phyloP scores from a whole-genome alignment of 2,797 vertebrate species.

The Netta rufina region DNA sequence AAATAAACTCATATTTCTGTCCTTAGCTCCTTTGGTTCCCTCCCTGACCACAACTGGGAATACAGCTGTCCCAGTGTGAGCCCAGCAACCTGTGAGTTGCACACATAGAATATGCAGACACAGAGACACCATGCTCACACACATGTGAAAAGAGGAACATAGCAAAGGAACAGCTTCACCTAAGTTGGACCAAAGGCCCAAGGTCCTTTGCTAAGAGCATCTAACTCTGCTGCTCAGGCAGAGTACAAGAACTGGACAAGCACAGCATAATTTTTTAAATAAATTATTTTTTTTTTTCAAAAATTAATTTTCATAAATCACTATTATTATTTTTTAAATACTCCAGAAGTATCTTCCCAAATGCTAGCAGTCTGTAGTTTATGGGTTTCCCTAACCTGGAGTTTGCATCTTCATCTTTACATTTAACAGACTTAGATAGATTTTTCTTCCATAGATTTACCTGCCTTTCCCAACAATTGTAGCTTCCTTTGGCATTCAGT shows the following conservation, averaged over 20 bases:
- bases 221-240: background rate
- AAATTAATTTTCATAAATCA: too few relatives aligned
- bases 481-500: background rate
- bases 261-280: background rate
- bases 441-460: background rate
- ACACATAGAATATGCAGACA: background rate
- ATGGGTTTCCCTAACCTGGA: background rate
- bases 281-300: too few relatives aligned
- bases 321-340: too few relatives aligned
- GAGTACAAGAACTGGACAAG: background rate
- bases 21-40: background rate
- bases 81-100: background rate
- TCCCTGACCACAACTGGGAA: background rate
- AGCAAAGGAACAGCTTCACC: background rate
- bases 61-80: background rate
- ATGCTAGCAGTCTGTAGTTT: background rate
- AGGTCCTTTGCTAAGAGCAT: background rate
- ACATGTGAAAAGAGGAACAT: background rate
- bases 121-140: background rate
- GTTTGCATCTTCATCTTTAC: background rate
- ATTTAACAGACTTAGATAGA: background rate
- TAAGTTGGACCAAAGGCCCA: background rate
- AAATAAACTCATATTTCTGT: background rate
- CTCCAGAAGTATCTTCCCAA: background rate
- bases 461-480: background rate